These are phyloP conservation scores for Tetragnatha versicolor DNA, from an alignment of 1,140 invertebrate species.

Conservation along the genomic window DNA sequence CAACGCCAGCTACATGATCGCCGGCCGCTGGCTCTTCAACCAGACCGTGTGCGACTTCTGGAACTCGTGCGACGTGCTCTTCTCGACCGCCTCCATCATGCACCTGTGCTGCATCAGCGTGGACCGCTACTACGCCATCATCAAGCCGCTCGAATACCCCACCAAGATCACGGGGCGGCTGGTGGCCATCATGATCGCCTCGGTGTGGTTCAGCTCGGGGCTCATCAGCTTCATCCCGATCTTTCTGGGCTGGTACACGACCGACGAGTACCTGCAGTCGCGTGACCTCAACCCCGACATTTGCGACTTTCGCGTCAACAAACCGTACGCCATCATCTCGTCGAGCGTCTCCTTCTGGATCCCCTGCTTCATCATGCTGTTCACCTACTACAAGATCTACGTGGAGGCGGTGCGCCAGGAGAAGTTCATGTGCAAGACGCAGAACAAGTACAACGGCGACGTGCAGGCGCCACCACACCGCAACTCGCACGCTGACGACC, in stretches of 20 bases:
- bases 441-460: slow-evolving; percentile 52
- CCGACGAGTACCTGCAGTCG: slow-evolving; percentile 74
- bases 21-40: slow-evolving; percentile 84
- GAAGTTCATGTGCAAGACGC: slow-evolving; percentile 79
- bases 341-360: slow-evolving; percentile 97
- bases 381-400: slow-evolving; percentile 90
- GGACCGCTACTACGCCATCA: slow-evolving; percentile 89
- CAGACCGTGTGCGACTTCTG: slow-evolving; percentile 90
- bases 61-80: slow-evolving; percentile 95
- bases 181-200: slow-evolving; percentile 88
- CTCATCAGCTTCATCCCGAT: slow-evolving; percentile 95
- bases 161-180: slow-evolving; percentile 86
- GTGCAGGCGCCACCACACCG: slow-evolving; percentile 57
- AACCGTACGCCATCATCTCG: slow-evolving; percentile 86
- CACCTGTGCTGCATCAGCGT: slow-evolving; percentile 94
- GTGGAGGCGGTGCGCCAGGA: slow-evolving; percentile 92
- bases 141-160: slow-evolving; percentile 87
- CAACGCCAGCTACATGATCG: slow-evolving; percentile 86
- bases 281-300: slow-evolving; percentile 73
- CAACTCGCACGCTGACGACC: slow-evolving; percentile 59
- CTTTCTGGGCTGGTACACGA: slow-evolving; percentile 92
- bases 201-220: slow-evolving; percentile 91
- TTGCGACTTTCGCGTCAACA: slow-evolving; percentile 89
- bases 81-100: slow-evolving; percentile 91
- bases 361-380: slow-evolving; percentile 93